Percentiles rank a stretch among this genome's conserved stretches.
These are phyloP conservation scores for Synanthedon formicaeformis DNA, from an alignment of 2,888 invertebrate genomes.

Conservation along the genomic window DNA sequence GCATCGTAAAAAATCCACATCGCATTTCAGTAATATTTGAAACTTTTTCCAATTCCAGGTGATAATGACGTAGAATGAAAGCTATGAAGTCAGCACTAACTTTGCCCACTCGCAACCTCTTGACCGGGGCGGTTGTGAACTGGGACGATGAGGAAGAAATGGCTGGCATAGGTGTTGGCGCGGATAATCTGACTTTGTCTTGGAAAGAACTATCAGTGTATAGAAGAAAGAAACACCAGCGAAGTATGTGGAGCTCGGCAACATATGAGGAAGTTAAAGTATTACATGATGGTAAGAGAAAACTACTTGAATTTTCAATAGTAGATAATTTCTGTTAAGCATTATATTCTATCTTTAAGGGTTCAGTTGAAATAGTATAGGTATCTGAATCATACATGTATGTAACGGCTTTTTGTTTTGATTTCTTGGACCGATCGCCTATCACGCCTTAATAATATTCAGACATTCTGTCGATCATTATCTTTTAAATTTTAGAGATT, in stretches of 20 bases:
- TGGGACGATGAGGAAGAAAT: slow-evolving; percentile 54
- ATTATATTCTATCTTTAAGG: too few relatives aligned
- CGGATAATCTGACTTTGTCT: slow-evolving; percentile 54
- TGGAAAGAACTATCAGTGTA: slow-evolving; percentile 69
- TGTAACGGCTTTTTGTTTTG: too few relatives aligned
- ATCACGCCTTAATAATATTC: too few relatives aligned
- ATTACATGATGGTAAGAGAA: slow-evolving; percentile 61
- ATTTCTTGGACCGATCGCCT: too few relatives aligned
- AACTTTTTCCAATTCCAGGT: slow-evolving; percentile 4
- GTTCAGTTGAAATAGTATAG: too few relatives aligned
- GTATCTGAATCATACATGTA: too few relatives aligned
- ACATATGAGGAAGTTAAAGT: slow-evolving; percentile 64
- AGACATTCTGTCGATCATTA: too few relatives aligned
- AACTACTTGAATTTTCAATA: too few relatives aligned
- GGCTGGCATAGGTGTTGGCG: slow-evolving; percentile 34
- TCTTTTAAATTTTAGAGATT: too few relatives aligned
- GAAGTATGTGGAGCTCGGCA: slow-evolving; percentile 60
- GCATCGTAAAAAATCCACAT: neutral
- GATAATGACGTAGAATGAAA: slow-evolving; percentile 37
- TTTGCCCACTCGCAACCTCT: slow-evolving; percentile 52
- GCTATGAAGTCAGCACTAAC: slow-evolving; percentile 31
- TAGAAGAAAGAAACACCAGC: slow-evolving; percentile 55
- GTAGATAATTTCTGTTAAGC: too few relatives aligned
- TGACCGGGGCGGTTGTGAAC: slow-evolving; percentile 56
- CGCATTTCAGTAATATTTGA: neutral